Base-by-base conservation (phyloP, 2,113 vertebrate genomes). In the Xyrauchen texanus region DNA sequence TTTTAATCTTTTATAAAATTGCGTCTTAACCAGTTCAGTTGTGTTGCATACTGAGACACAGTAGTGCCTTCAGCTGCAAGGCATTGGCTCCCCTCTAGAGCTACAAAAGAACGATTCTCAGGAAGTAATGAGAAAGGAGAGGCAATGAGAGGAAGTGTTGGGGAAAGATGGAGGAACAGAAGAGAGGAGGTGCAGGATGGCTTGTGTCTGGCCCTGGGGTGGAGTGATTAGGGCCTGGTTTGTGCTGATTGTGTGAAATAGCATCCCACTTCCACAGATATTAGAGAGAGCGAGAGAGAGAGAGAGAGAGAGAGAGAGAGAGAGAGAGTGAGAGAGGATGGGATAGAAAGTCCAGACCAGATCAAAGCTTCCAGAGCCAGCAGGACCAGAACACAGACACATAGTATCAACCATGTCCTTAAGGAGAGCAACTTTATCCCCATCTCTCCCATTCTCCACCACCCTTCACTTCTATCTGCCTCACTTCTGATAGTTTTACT, bases 211-310 rank as follows among this genome's bases (percentile, higher is more conserved):
- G 53, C 73, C 71, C 66, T 0, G 81, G 67, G 69, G 65, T 58
- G 58, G 61, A 70, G 49, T 75, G 57, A 66, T 47, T 68, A 66
- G 68, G 68, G 58, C 68, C 72, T 77, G 85, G 81, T 87, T 90
- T 91, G 84, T 90, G 91, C 90, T 91, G 90, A 92, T 90, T 89
- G 85, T 79, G 68, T 87, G 92, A 93, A 91, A 90, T 87, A 55
- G 86, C 88, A 90, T 88, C 87, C 87, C 85, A 84, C 87, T 88
- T 87, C 87, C 90, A 88, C 86, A 87, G 85, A 68, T 60, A 49
- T 34, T 34, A 34, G 21, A 34, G 21, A 34, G 21, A 34, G 21
- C 1, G 21, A 34, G 21, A 34, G 21, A 34, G 21, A 34, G 21
- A 34, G 21, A 34, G 21, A 34, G 21, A 34, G 21, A 34, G 21